Percentiles rank a stretch among this genome's conserved stretches.
phyloP scores from a whole-genome alignment of 2,888 invertebrate species.

The Eucera pruinosa region DNA sequence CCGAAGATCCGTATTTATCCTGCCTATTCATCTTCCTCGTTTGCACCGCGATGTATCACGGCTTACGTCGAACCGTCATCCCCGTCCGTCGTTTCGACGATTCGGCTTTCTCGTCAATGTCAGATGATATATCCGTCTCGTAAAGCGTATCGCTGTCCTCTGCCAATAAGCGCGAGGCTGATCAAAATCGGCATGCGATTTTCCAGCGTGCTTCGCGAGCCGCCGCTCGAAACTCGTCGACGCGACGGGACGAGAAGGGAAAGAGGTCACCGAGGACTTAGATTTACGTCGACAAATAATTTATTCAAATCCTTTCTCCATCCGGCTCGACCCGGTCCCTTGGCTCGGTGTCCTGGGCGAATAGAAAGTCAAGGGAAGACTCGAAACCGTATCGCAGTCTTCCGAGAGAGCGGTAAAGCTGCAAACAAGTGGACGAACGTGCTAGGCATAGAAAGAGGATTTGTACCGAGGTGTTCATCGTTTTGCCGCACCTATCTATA shows the following conservation, averaged over 20 bases:
- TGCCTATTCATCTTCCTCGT: neutral
- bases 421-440: constrained; percentile 72
- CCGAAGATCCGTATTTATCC: neutral
- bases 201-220: neutral
- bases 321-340: constrained; percentile 26
- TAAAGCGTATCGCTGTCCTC: neutral
- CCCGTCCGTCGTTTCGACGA: neutral
- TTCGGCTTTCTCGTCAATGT: constrained; percentile 11
- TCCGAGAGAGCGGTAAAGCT: constrained; percentile 64
- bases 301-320: constrained; percentile 69
- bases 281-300: constrained; percentile 71
- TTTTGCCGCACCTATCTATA: constrained; percentile 29
- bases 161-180: neutral
- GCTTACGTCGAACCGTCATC: neutral
- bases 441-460: constrained; percentile 60
- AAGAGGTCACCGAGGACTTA: constrained; percentile 55
- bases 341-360: constrained; percentile 9
- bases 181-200: constrained; percentile 8
- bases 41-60: neutral
- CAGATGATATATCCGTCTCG: constrained; percentile 3
- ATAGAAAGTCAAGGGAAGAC: constrained; percentile 46
- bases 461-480: constrained; percentile 53
- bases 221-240: constrained; percentile 27
- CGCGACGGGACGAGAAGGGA: constrained; percentile 9
- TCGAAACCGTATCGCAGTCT: constrained; percentile 56